phyloP scores from a whole-genome alignment of 92 coral and sea anemone species.

The Isaurus tuberculatus region DNA sequence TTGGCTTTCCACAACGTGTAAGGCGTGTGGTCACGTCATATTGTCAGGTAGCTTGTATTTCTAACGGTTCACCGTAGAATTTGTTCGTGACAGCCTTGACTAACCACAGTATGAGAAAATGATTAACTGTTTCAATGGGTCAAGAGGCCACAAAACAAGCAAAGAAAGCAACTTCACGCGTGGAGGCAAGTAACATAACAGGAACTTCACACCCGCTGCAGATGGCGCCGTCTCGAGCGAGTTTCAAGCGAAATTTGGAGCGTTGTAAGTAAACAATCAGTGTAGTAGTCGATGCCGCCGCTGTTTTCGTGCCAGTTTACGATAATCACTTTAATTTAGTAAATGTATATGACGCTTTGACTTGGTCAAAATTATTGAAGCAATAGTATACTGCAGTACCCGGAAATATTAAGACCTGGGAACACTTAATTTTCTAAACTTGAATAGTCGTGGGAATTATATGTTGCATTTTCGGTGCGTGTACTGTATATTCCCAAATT shows the following conservation, averaged over 20 bases:
- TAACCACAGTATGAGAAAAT: neutral
- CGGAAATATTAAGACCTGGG: no score
- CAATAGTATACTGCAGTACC: neutral
- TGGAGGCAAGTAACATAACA: neutral
- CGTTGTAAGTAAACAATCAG: slow-evolving; percentile 22
- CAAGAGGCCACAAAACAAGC: slow-evolving; percentile 47
- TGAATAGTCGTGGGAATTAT: no score
- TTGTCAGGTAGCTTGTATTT: neutral
- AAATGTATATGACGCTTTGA: neutral
- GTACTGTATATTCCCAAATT: no score
- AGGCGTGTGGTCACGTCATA: neutral
- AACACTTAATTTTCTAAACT: no score
- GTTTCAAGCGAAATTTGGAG: slow-evolving; percentile 36
- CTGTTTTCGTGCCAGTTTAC: neutral
- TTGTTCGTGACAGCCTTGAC: neutral
- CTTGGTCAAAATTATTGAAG: neutral
- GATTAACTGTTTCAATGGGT: slow-evolving; percentile 15
- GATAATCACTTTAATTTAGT: neutral
- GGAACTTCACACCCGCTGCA: neutral
- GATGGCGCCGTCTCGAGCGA: slow-evolving; percentile 35
- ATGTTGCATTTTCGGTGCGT: no score
- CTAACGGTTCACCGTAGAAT: neutral
- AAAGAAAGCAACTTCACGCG: slow-evolving; percentile 31
- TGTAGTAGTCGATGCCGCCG: neutral
- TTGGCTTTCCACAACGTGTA: neutral